Conservation (phyloP, 2,113 vertebrate species). For the Peromyscus polionotus region DNA sequence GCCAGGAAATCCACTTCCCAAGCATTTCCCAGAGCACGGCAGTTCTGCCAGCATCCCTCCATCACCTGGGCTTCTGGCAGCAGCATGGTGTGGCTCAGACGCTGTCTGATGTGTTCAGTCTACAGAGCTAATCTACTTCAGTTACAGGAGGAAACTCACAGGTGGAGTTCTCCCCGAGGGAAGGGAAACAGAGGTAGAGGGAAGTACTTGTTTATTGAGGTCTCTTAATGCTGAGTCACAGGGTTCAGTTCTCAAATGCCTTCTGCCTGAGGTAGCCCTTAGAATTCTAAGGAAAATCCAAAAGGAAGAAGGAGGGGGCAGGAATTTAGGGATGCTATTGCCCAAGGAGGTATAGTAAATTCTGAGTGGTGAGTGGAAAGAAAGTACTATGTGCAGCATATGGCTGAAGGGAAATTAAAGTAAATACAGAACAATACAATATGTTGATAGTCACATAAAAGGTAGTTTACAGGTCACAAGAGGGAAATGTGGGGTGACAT, state of each 20-base stretch:
- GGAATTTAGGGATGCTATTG: not conserved
- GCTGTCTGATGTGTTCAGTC: not conserved
- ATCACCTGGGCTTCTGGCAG: not conserved
- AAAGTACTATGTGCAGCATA: slow-evolving; percentile 16
- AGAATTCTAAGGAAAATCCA: not conserved
- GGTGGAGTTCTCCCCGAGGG: not conserved
- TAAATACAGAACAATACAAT: not conserved
- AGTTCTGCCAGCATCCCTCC: not conserved
- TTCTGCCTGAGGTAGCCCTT: not conserved
- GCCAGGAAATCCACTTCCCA: not conserved
- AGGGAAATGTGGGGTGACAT: not conserved
- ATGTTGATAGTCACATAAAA: not conserved
- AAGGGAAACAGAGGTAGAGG: not conserved
- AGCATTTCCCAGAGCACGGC: not conserved
- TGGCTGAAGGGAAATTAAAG: not conserved
- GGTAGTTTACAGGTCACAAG: not conserved
- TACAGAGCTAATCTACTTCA: not conserved
- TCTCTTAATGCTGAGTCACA: slow-evolving; percentile 59
- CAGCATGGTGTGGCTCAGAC: not conserved
- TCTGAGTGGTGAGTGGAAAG: slow-evolving; percentile 9
- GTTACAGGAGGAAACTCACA: not conserved
- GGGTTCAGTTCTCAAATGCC: not conserved
- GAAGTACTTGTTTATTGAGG: not conserved
- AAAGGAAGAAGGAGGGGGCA: not conserved
- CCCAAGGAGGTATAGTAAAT: not conserved